Evolutionary conservation across 2,888 invertebrate genomes (phyloP).

Genomic region (Dusona sp.): DNA sequence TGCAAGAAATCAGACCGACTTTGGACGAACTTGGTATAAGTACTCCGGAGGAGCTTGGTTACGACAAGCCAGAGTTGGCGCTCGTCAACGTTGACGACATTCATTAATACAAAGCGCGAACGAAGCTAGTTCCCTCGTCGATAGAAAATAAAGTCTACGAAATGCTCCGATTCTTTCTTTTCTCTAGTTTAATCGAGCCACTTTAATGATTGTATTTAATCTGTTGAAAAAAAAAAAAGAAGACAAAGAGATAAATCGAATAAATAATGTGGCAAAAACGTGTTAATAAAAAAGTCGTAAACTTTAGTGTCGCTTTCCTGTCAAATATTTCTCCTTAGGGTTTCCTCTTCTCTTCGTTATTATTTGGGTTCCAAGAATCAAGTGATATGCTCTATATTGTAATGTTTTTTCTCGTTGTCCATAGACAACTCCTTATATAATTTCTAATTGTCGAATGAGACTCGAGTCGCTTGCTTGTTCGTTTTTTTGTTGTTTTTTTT

Average conservation of each 20-base stretch:
- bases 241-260: neutral
- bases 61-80: conserved; percentile 98
- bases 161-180: conserved; percentile 28
- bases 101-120: conserved; percentile 80
- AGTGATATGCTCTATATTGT: conserved; percentile 79
- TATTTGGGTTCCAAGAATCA: conserved; percentile 54
- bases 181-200: conserved; percentile 26
- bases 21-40: conserved; percentile 96
- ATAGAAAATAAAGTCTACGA: conserved; percentile 37
- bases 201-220: conserved; percentile 35
- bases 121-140: conserved; percentile 58
- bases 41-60: conserved; percentile 98
- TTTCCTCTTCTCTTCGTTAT: conserved; percentile 13
- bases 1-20: conserved; percentile 96
- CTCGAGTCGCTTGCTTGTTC: conserved; percentile 75
- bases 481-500: conserved; percentile 74
- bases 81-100: conserved; percentile 91
- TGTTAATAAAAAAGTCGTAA: conserved; percentile 64
- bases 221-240: conserved; percentile 27
- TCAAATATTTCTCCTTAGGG: neutral
- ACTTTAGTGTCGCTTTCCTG: conserved; percentile 14
- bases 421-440: conserved; percentile 74
- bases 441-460: conserved; percentile 74
- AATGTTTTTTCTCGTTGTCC: conserved; percentile 76
- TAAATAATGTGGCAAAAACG: conserved; percentile 49